Base-by-base conservation (phyloP, 2,113 vertebrate species). In the Datnioides undecimradiatus region DNA sequence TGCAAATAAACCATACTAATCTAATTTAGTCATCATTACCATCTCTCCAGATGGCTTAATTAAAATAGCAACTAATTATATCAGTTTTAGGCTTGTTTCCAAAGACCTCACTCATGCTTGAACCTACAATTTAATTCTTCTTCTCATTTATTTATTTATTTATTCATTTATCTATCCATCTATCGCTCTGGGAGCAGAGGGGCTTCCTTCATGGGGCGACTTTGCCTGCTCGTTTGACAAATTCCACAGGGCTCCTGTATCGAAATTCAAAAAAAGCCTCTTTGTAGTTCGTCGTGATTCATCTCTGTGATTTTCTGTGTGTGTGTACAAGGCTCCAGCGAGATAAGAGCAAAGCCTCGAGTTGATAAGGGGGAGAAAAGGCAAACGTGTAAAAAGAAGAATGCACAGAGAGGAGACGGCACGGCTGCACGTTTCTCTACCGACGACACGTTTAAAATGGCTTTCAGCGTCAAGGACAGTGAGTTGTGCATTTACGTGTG, bases 31-130 rank as follows among this genome's bases (percentile, higher is more conserved):
- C 38, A 31, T 80, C 58, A 57, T 79, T n/a, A n/a, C n/a, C 57
- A 49, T 79, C 77, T 75, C 40, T 75, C 60, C 76, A 86, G 84
- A 89, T 86, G 67, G 80, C 89, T 89, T 79, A 51, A 89, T 84
- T 86, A 76, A 84, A 82, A 57, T 51, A 46, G 27, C 46, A 66
- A 74, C 59, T 81, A 70, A 88, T 87, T 86, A 59, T 63, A 80
- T 84, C 65, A 70, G 45, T 77, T 83, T 74, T 49, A 34, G 78
- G 78, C 67, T 58, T n/a, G 68, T 82, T 85, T 83, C 76, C 73
- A 85, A 84, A 80, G 60, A 71, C 33, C 46, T 58, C 66, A 46
- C 66, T 66, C 49, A 31, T 41, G 68, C 52, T 78, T 1, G 9
- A 79, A 51, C 48, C 58, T 16, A 5, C 38, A 16, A 31, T 59